Conservation (phyloP, 2,113 vertebrate species). For the Toxotes jaculatrix region DNA sequence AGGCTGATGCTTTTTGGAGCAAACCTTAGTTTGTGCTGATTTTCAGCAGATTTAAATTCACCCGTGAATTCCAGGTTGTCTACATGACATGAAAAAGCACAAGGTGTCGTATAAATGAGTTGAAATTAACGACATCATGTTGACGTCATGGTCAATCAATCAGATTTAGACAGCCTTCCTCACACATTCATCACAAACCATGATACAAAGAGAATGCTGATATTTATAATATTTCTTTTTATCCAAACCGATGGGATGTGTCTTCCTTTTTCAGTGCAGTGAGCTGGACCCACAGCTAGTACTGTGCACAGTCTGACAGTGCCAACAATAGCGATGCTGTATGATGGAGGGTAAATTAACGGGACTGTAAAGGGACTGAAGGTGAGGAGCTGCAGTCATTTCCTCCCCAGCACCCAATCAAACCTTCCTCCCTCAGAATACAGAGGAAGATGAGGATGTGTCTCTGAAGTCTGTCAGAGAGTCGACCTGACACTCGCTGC, state of each 20-base stretch:
- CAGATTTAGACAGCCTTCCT: background rate
- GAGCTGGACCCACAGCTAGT: background rate
- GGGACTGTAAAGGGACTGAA: background rate
- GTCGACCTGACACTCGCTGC: background rate
- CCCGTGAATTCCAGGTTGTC: background rate
- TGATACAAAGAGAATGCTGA: background rate
- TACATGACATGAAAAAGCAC: background rate
- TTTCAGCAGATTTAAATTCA: background rate
- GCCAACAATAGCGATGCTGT: background rate
- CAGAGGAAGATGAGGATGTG: constrained; percentile 13
- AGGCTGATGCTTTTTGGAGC: constrained; percentile 6
- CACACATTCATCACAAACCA: background rate
- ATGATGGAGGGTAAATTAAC: background rate
- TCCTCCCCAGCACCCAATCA: background rate
- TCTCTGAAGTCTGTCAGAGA: constrained; percentile 11
- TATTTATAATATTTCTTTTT: background rate
- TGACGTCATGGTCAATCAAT: background rate
- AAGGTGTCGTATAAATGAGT: background rate
- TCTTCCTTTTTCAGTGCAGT: no score
- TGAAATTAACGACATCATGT: background rate
- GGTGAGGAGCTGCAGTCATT: constrained; percentile 8
- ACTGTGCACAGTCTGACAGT: background rate
- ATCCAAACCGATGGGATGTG: no score
- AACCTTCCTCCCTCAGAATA: constrained; percentile 7
- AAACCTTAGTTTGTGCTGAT: background rate